A percentile compares a stretch with the other conserved stretches of the same genome.
These are phyloP conservation scores for Acrocyrtus sp. DNA, from an alignment of 2,888 invertebrate genomes.

Conservation along the genomic window DNA sequence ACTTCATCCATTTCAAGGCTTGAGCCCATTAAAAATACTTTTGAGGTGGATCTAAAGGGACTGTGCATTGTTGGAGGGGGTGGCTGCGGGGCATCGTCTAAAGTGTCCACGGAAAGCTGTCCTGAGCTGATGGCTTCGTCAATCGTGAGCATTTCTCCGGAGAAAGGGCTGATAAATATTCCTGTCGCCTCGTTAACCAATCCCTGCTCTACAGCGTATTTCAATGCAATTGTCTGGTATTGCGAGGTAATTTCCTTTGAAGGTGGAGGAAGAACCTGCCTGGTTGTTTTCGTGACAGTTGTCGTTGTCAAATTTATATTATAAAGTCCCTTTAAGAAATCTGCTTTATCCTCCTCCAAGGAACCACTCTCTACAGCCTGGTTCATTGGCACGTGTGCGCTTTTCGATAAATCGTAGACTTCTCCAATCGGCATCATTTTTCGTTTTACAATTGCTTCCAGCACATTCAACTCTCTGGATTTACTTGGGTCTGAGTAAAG, in stretches of 20 bases:
- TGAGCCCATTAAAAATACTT: neutral
- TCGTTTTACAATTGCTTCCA: slow-evolving; percentile 88
- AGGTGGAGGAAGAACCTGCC: slow-evolving; percentile 82
- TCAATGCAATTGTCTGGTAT: slow-evolving; percentile 74
- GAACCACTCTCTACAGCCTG: slow-evolving; percentile 86
- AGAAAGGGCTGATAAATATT: slow-evolving; percentile 69
- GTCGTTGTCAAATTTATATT: slow-evolving; percentile 90
- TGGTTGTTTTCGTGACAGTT: slow-evolving; percentile 86
- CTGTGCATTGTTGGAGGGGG: neutral
- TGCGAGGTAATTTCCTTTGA: slow-evolving; percentile 71
- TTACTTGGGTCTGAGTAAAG: slow-evolving; percentile 25
- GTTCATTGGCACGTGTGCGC: slow-evolving; percentile 81
- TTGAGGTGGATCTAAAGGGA: neutral
- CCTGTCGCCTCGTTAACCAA: slow-evolving; percentile 82
- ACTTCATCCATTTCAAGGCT: slow-evolving; percentile 9
- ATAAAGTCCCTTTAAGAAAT: slow-evolving; percentile 83
- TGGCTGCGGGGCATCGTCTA: slow-evolving; percentile 65
- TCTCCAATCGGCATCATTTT: slow-evolving; percentile 90
- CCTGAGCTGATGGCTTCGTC: slow-evolving; percentile 84
- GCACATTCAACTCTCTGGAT: slow-evolving; percentile 76
- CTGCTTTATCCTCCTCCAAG: slow-evolving; percentile 88
- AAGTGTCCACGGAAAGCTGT: slow-evolving; percentile 65
- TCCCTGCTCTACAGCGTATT: slow-evolving; percentile 81
- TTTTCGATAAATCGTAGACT: slow-evolving; percentile 79
- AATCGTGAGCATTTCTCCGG: slow-evolving; percentile 83